Base-by-base conservation (phyloP, 2,888 invertebrate species). In the Epinotia bilunana region DNA sequence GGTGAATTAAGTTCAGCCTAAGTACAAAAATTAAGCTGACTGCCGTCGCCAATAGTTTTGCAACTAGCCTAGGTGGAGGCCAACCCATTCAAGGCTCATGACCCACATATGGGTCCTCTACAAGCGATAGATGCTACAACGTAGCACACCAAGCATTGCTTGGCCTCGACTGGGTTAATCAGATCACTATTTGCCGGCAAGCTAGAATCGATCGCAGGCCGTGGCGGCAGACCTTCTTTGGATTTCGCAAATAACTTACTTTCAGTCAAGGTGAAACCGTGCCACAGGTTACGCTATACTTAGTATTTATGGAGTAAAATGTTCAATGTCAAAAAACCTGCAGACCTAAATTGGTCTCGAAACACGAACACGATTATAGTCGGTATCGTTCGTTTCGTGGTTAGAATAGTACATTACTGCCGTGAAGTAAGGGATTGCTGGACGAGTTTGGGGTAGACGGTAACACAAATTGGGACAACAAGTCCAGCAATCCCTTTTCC, bases 241-340 rank as follows among this genome's bases (percentile, higher is more conserved):
- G 78, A 86, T 89, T 90, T 91, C 81, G 89, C 91, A 88, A 91
- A 90, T 85, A 86, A 84, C 83, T 86, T 83, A 84, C 85, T 82
- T 86, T 58, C 72, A 73, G 73, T 86, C 91, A 91, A 91, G 92
- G 92, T 90, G 87, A 90, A 80, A 79, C 78, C 83, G 80, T 79
- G 78, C 78, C 84, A 83, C 82, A 88, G 90, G 89, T 90, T 86
- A 88, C 86, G 86, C 87, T 72, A 75, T 13, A 33, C 28, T 61
- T 62, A 62, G 62, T 72, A 72, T 67, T 75, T 76, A 73, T 73
- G 64, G 73, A 60, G 69, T 85, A 83, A 84, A 86, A 83, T 84
- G 88, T 89, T 90, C 91, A 91, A 91, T 91, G 90, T 88, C 91
- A 89, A 85, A 88, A 88, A 80, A 82, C 83, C 90, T 89, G 92